phyloP scores from a whole-genome alignment of 2,113 vertebrate genomes.

The Gnathochromis pfefferi region DNA sequence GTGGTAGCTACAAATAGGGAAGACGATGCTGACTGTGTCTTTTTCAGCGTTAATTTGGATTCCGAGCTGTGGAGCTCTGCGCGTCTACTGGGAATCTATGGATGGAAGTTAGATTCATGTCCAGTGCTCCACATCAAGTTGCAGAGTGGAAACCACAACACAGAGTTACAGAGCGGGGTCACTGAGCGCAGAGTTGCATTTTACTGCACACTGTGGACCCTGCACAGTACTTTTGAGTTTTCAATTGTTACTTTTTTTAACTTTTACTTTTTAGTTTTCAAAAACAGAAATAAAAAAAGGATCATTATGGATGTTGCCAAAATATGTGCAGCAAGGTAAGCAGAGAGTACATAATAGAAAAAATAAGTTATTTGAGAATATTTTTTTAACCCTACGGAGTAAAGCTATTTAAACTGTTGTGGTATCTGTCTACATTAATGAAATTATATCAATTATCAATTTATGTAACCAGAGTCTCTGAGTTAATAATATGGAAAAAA shows the following conservation, averaged over 20 bases:
- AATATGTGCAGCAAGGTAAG: fast-evolving
- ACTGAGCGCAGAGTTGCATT: fast-evolving
- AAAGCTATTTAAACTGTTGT: background rate
- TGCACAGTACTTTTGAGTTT: background rate
- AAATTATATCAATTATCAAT: background rate
- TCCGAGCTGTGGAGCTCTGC: fast-evolving
- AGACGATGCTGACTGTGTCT: background rate
- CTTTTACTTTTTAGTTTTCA: background rate
- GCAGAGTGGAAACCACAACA: background rate
- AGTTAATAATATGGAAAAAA: background rate
- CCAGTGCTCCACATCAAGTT: background rate
- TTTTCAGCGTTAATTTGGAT: background rate
- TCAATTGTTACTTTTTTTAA: background rate
- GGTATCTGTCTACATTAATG: background rate
- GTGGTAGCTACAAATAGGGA: background rate
- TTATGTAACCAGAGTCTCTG: background rate
- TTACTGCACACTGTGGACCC: background rate
- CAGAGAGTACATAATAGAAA: background rate
- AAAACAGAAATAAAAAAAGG: background rate
- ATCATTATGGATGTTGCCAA: background rate
- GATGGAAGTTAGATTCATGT: background rate
- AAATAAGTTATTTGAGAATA: background rate
- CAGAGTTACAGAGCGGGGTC: background rate
- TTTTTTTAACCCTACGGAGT: background rate
- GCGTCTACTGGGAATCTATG: background rate